Evolutionary conservation across 2,888 invertebrate genomes (phyloP).

Genomic region (Cheilosia urbana): DNA sequence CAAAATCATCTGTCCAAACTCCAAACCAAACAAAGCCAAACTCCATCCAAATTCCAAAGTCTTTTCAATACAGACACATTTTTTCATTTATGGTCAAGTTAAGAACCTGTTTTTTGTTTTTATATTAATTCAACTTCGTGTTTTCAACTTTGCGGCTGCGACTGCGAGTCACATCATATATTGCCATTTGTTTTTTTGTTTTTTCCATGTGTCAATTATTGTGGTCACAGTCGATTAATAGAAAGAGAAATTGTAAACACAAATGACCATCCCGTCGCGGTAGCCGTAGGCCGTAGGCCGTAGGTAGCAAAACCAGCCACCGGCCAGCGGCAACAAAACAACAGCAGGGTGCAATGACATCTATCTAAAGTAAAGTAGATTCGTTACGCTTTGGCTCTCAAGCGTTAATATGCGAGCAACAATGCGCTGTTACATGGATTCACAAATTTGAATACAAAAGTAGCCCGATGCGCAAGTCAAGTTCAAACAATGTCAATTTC

Average conservation of each 20-base stretch:
- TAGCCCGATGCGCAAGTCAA: conserved; percentile 46
- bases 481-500: conserved; percentile 49
- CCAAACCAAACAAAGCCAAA: too few species aligned
- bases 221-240: conserved; percentile 51
- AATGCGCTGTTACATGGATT: conserved; percentile 31
- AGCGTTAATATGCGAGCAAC: conserved; percentile 45
- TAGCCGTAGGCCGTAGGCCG: too few species aligned
- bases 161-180: conserved; percentile 20
- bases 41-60: too few species aligned
- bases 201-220: conserved; percentile 21
- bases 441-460: conserved; percentile 42
- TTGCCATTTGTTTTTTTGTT: conserved; percentile 5
- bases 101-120: conserved; percentile 55
- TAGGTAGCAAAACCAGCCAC: conserved; percentile 22
- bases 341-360: conserved; percentile 62
- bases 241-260: conserved; percentile 70
- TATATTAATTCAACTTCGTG: background rate
- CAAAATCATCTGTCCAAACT: too few species aligned
- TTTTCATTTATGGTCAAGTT: conserved; percentile 16
- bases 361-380: conserved; percentile 39
- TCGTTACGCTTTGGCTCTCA: conserved; percentile 68
- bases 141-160: conserved; percentile 17
- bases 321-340: conserved; percentile 18
- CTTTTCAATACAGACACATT: background rate
- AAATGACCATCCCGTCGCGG: conserved; percentile 47